Evolutionary conservation across 1,140 invertebrate genomes (phyloP).

Genomic region (Drosophila mauritiana): DNA sequence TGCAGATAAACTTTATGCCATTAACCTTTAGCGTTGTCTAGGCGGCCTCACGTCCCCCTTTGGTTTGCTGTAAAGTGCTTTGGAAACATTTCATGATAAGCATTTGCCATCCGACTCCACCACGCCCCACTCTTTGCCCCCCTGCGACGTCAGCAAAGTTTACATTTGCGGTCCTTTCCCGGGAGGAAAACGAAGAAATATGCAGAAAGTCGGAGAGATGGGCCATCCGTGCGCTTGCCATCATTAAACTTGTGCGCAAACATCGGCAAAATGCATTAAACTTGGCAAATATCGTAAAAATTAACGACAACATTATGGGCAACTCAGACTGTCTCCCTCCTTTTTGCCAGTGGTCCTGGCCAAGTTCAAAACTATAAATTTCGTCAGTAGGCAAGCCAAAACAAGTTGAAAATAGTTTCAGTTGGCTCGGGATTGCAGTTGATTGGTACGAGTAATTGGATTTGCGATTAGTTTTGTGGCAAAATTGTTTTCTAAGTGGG

Average conservation of each 20-base stretch:
- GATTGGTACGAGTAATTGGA: slow-evolving; percentile 34
- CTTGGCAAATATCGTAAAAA: slow-evolving; percentile 81
- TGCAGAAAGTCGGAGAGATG: slow-evolving; percentile 42
- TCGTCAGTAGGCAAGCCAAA: slow-evolving; percentile 32
- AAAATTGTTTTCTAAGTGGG: slow-evolving; percentile 33
- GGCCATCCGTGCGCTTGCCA: slow-evolving; percentile 41
- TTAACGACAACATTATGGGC: slow-evolving; percentile 73
- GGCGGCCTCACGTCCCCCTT: slow-evolving; percentile 14
- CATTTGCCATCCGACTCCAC: slow-evolving; percentile 25
- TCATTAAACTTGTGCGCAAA: slow-evolving; percentile 72
- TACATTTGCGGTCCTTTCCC: slow-evolving; percentile 50
- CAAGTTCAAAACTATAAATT: slow-evolving; percentile 65
- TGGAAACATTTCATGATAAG: slow-evolving; percentile 77
- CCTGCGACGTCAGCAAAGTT: slow-evolving; percentile 55
- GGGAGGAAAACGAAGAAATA: slow-evolving; percentile 63
- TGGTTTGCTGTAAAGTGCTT: slow-evolving; percentile 61
- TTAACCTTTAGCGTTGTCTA: slow-evolving; percentile 79
- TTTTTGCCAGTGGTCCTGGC: not conserved
- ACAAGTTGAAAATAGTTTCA: slow-evolving; percentile 38
- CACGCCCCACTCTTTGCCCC: slow-evolving; percentile 17
- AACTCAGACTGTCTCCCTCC: slow-evolving; percentile 14
- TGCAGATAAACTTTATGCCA: slow-evolving; percentile 82
- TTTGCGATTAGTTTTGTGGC: slow-evolving; percentile 36
- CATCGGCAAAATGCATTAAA: slow-evolving; percentile 78
- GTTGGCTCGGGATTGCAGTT: slow-evolving; percentile 9